A percentile compares a stretch with the other conserved stretches of the same genome.
These are phyloP conservation scores for Calosoma granatense DNA, from an alignment of 1,140 invertebrate genomes.

Conservation along the genomic window DNA sequence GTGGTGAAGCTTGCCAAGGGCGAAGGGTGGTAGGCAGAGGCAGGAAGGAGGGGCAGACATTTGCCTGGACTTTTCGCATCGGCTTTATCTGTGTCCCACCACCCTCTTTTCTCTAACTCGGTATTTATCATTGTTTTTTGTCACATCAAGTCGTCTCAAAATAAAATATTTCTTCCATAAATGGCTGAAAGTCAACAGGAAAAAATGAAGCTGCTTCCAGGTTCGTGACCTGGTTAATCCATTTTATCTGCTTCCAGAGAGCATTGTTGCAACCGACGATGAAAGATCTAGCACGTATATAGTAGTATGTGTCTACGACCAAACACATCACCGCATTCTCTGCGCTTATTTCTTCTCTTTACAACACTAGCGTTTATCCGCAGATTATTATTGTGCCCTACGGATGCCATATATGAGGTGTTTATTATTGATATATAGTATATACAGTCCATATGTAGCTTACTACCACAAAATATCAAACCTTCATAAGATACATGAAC, in stretches of 20 bases:
- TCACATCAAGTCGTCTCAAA: slow-evolving; percentile 1
- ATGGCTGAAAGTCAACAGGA: neutral
- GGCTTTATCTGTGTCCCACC: too few species aligned
- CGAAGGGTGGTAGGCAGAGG: neutral
- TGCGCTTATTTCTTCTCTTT: too few species aligned
- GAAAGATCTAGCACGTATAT: neutral
- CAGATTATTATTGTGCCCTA: too few species aligned
- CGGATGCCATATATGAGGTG: too few species aligned
- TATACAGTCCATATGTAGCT: too few species aligned
- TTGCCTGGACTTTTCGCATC: neutral
- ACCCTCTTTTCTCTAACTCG: too few species aligned
- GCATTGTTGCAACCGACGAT: neutral
- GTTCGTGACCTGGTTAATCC: slow-evolving; percentile 5
- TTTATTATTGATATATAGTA: too few species aligned
- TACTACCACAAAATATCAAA: too few species aligned
- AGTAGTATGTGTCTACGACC: neutral
- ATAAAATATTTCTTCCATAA: slow-evolving; percentile 3
- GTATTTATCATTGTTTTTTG: slow-evolving; percentile 5
- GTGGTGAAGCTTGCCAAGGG: too few species aligned
- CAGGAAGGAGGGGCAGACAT: neutral
- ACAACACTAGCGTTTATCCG: too few species aligned
- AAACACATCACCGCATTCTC: neutral
- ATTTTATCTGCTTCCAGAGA: neutral
- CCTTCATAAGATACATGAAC: too few species aligned
- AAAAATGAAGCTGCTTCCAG: slow-evolving; percentile 1